A percentile compares a stretch with the other conserved stretches of the same genome.
Conservation (phyloP, 1,140 invertebrate species). For the Lethrus apterus region DNA sequence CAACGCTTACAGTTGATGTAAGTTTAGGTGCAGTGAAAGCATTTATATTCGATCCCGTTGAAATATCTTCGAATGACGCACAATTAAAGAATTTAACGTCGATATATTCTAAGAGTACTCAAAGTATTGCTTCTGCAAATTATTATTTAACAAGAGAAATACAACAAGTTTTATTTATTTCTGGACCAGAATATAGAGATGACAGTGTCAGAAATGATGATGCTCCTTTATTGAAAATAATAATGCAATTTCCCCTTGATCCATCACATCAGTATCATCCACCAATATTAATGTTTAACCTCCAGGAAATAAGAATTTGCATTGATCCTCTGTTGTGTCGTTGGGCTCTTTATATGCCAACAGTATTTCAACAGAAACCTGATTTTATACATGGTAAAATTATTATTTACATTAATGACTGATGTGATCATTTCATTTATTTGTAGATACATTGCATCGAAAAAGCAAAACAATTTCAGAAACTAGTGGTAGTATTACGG, state of each 20-base stretch:
- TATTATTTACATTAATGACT: background rate
- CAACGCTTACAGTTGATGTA: slow-evolving; percentile 39
- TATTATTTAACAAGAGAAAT: slow-evolving; percentile 33
- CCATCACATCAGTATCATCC: slow-evolving; percentile 44
- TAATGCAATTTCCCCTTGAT: slow-evolving; percentile 50
- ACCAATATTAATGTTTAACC: slow-evolving; percentile 49
- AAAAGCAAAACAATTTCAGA: slow-evolving; percentile 27
- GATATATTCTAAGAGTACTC: background rate
- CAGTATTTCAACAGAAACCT: slow-evolving; percentile 31
- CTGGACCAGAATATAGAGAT: slow-evolving; percentile 46
- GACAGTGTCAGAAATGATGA: slow-evolving; percentile 13
- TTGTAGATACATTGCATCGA: slow-evolving; percentile 9
- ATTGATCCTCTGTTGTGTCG: slow-evolving; percentile 54
- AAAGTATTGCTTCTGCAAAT: background rate
- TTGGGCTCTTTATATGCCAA: slow-evolving; percentile 54
- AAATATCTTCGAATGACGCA: slow-evolving; percentile 11
- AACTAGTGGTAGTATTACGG: slow-evolving; percentile 34
- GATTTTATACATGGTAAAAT: slow-evolving; percentile 39
- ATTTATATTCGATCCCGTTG: slow-evolving; percentile 42
- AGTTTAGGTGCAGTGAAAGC: slow-evolving; percentile 44
- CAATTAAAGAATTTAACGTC: no score
- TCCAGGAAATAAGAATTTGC: slow-evolving; percentile 51
- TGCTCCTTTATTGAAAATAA: slow-evolving; percentile 39
- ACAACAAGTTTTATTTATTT: slow-evolving; percentile 50
- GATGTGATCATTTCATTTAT: background rate